Evolutionary conservation across 2,797 vertebrate species (phyloP).

Genomic region (Anniella stebbinsi): DNA sequence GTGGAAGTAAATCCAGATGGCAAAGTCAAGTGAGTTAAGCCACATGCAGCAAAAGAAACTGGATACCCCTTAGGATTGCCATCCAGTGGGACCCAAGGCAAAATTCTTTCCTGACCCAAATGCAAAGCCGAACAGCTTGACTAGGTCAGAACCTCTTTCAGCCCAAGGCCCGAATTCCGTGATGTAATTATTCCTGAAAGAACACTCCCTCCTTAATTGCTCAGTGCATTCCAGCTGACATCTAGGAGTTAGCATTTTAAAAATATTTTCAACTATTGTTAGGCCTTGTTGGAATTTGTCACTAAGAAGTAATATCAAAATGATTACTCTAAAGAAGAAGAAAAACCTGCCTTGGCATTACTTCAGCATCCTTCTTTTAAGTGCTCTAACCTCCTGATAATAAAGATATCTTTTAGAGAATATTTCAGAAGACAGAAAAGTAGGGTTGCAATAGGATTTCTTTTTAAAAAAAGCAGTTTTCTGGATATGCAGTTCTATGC

Average conservation of each 20-base stretch:
- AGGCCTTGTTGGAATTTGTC: neutral
- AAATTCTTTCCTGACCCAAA: conserved; percentile 7
- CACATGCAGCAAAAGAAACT: neutral
- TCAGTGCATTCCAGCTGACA: neutral
- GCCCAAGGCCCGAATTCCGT: neutral
- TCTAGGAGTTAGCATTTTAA: neutral
- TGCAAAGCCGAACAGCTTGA: neutral
- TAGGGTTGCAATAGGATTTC: neutral
- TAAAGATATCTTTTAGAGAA: neutral
- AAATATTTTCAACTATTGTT: conserved; percentile 28
- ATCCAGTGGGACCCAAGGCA: neutral
- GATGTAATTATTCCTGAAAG: neutral
- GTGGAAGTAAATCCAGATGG: conserved; percentile 22
- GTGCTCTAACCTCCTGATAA: neutral
- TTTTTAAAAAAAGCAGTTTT: neutral
- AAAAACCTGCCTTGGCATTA: neutral
- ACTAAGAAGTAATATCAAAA: neutral
- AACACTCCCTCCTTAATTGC: conserved; percentile 21
- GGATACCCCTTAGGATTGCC: neutral
- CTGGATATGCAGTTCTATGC: neutral
- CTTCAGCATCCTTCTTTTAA: neutral
- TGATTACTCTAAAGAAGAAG: neutral
- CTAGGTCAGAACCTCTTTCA: no score
- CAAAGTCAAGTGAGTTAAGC: conserved; percentile 6
- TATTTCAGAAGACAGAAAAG: conserved; percentile 6